These are phyloP conservation scores for Crocuta crocuta DNA, from an alignment of 2,113 vertebrate species.

Conservation along the genomic window DNA sequence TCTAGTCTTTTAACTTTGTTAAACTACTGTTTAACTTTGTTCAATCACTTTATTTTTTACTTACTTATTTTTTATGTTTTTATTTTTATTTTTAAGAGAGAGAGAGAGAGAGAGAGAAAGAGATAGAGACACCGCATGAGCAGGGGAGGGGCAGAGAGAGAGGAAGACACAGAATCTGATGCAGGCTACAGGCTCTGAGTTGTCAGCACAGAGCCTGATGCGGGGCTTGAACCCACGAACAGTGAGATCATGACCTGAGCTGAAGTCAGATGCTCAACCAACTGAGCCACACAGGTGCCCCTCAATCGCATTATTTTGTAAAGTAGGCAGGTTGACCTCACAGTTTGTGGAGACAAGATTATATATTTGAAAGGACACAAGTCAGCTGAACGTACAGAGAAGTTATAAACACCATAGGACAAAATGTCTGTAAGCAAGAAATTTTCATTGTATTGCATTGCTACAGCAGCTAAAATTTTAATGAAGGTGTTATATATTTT, in stretches of 20 bases:
- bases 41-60: neutral
- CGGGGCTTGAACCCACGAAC: too few relatives aligned
- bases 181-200: too few relatives aligned
- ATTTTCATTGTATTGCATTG: neutral
- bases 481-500: neutral
- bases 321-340: conserved; percentile 17
- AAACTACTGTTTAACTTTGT: neutral
- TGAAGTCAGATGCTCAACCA: too few relatives aligned
- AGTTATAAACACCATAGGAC: neutral
- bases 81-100: too few relatives aligned
- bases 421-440: neutral
- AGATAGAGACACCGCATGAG: too few relatives aligned
- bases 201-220: too few relatives aligned
- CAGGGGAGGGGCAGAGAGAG: too few relatives aligned
- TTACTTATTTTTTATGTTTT: too few relatives aligned
- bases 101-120: too few relatives aligned
- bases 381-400: neutral
- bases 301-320: neutral
- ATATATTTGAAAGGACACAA: neutral
- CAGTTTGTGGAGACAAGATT: neutral
- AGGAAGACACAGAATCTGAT: too few relatives aligned
- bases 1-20: neutral
- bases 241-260: too few relatives aligned
- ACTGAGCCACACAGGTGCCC: too few relatives aligned
- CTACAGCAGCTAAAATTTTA: neutral